A percentile compares a stretch with the other conserved stretches of the same genome.
Conservation (phyloP, 2,113 vertebrate genomes). For the Xiphophorus maculatus region DNA sequence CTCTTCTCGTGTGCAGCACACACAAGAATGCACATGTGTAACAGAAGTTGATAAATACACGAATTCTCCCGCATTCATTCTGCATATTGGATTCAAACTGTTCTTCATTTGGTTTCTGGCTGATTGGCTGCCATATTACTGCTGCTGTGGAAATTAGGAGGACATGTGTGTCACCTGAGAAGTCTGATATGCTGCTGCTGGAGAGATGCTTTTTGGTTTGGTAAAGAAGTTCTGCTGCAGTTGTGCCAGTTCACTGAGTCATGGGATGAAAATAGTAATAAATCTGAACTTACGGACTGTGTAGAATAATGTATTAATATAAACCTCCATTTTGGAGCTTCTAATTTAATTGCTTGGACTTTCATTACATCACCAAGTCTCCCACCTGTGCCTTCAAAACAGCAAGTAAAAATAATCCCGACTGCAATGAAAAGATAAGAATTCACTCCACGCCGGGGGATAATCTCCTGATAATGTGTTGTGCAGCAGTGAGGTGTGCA, state of each 20-base stretch:
- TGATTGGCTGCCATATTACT: conserved; percentile 24
- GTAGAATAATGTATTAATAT: conserved; percentile 22
- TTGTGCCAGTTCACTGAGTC: conserved; percentile 37
- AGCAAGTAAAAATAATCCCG: conserved; percentile 59
- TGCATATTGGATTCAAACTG: conserved; percentile 39
- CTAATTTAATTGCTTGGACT: conserved; percentile 40
- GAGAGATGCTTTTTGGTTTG: conserved; percentile 31
- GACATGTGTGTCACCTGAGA: conserved; percentile 47
- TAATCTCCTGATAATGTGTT: conserved; percentile 67
- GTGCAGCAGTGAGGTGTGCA: conserved; percentile 43
- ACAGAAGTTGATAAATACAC: conserved; percentile 51
- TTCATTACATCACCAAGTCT: conserved; percentile 48
- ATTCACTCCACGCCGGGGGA: conserved; percentile 50
- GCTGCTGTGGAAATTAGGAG: conserved; percentile 45
- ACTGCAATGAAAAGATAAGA: conserved; percentile 73
- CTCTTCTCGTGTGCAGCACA: conserved; percentile 15
- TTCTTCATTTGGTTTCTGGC: conserved; percentile 19
- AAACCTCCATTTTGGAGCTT: conserved; percentile 33
- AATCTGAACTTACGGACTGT: conserved; percentile 20
- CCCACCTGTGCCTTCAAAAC: conserved; percentile 37
- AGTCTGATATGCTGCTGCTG: conserved; percentile 39
- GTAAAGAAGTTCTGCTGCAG: conserved; percentile 8
- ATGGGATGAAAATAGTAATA: conserved; percentile 30
- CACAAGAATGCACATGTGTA: conserved; percentile 38
- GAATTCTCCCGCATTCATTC: conserved; percentile 31